phyloP scores from a whole-genome alignment of 2,888 invertebrate genomes.

The Meta bourneti region DNA sequence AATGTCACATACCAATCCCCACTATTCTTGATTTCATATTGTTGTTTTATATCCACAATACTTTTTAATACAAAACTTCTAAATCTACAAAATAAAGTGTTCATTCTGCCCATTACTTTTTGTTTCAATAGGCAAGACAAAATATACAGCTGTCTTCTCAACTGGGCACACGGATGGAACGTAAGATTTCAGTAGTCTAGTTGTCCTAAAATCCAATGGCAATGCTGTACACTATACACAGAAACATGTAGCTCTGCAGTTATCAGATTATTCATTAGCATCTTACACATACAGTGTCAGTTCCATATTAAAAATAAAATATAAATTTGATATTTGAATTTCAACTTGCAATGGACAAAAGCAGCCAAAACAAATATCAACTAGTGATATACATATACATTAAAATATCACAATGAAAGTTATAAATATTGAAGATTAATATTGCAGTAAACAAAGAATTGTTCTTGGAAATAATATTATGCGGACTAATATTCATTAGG shows the following conservation, averaged over 20 bases:
- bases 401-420: conserved; percentile 58
- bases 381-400: conserved; percentile 56
- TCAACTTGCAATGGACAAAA: conserved; percentile 48
- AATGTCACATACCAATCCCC: conserved; percentile 74
- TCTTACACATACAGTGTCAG: conserved; percentile 62
- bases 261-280: conserved; percentile 65
- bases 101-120: conserved; percentile 61
- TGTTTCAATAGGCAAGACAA: conserved; percentile 68
- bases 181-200: conserved; percentile 58
- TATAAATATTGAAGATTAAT: conserved; percentile 56
- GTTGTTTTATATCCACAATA: conserved; percentile 65
- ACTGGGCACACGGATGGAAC: conserved; percentile 76
- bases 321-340: conserved; percentile 59
- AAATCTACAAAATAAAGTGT: conserved; percentile 74
- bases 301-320: conserved; percentile 70
- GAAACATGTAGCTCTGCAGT: conserved; percentile 70
- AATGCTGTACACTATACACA: conserved; percentile 74
- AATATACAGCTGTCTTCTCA: conserved; percentile 74
- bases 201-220: conserved; percentile 65
- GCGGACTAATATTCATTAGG: conserved; percentile 55
- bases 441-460: conserved; percentile 54
- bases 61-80: conserved; percentile 73
- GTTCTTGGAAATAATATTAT: conserved; percentile 63
- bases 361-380: conserved; percentile 65
- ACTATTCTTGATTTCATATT: conserved; percentile 71